Evolutionary conservation across 2,797 vertebrate species (phyloP).

Genomic region (Xiphophorus birchmanni): DNA sequence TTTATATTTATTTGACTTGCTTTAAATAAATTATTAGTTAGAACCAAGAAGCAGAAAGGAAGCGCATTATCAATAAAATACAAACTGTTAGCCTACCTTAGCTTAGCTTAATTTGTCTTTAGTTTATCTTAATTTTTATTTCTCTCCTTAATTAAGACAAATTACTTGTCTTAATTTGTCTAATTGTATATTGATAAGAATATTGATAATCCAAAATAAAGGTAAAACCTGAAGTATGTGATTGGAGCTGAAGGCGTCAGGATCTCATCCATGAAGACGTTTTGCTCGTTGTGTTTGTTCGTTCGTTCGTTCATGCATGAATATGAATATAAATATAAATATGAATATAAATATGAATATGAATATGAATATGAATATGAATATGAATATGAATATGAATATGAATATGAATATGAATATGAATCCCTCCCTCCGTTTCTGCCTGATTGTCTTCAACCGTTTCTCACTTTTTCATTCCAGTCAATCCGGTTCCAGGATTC

Average conservation of each 20-base stretch:
- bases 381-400: too few relatives aligned
- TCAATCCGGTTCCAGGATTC: slow-evolving; percentile 17
- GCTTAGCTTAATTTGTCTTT: neutral
- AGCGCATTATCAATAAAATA: neutral
- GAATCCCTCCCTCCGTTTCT: slow-evolving; percentile 57
- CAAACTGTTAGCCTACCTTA: neutral
- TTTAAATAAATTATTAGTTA: neutral
- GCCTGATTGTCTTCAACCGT: slow-evolving; percentile 17
- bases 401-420: neutral
- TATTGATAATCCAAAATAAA: neutral
- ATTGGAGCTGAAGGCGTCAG: neutral
- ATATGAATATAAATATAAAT: too few relatives aligned
- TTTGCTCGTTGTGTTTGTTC: slow-evolving; percentile 61
- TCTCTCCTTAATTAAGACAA: too few relatives aligned
- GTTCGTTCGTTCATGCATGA: neutral
- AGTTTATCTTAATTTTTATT: neutral
- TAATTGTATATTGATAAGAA: too few relatives aligned
- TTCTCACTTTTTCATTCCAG: slow-evolving; percentile 35
- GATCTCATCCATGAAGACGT: slow-evolving; percentile 88
- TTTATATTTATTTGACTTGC: neutral
- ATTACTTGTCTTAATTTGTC: too few relatives aligned
- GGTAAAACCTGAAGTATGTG: neutral
- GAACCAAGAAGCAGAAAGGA: neutral
- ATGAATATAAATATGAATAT: too few relatives aligned
- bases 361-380: slow-evolving; percentile 14